Base-by-base conservation (phyloP, 1,140 invertebrate species). In the Drosophila gunungcola region DNA sequence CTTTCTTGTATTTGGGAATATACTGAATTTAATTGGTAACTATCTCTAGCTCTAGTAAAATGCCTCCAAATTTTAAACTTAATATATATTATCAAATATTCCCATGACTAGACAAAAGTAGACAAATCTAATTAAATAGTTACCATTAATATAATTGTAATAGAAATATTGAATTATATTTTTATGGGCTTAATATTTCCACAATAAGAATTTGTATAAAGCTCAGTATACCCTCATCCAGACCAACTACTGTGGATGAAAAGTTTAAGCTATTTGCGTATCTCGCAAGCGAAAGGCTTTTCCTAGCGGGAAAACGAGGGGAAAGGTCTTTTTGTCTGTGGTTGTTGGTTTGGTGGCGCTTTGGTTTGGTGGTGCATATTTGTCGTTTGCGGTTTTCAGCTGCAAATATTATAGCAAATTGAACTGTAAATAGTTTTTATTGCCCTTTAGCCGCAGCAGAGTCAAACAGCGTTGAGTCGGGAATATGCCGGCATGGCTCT, bases 371-470 rank as follows among this genome's bases (percentile, higher is more conserved):
- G 80, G 42, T 79, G 62, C 83, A 86, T 88, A 86, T 86, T 86
- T 86, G 83, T 88, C 83, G 83, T 79, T 88, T 86, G 83, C 41
- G 83, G 83, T 69, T 58, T 61, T 57, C 51, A 88, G 65, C 79
- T 88, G 79, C 83, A 86, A 86, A 86, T 86, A 86, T 83, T 88
- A 86, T 86, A 83, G 83, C 84, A 86, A 86, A 86, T 86, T 86
- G 83, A 86, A 86, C 84, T 88, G 83, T 89, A 86, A 86, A 86
- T 86, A 86, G 83, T 86, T 86, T 77, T 86, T 86, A 86, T 86
- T 79, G 83, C 79, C 83, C 70, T 69, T 68, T 65, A 65, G 76
- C 73, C 83, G 42, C 83, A 79, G 43, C 43, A 10, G 9, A 56
- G 49, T 55, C 39, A 41, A 69, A 36, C 34, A 4, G 58, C 32